A percentile compares a stretch with the other conserved stretches of the same genome.
phyloP scores from a whole-genome alignment of 2,797 vertebrate species.

The Onychomys torridus region DNA sequence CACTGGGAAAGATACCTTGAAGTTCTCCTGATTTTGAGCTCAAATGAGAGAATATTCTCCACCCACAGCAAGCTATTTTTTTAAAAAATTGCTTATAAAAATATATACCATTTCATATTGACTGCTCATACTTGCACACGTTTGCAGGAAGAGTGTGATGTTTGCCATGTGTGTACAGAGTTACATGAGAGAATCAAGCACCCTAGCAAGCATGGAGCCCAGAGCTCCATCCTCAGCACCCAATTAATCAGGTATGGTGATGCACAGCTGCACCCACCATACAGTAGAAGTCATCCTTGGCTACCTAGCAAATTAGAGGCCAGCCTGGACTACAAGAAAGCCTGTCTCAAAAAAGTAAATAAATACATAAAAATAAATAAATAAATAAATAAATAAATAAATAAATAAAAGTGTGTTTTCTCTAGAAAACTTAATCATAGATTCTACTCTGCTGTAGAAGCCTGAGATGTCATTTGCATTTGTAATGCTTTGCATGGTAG shows the following conservation, averaged over 20 bases:
- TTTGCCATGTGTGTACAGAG: too few species aligned
- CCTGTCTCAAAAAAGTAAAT: background rate
- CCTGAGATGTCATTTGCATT: background rate
- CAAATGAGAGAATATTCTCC: background rate
- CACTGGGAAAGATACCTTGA: too few species aligned
- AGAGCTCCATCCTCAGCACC: background rate
- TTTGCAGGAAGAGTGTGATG: background rate
- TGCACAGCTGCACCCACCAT: background rate
- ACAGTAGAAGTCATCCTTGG: background rate
- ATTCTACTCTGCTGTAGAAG: background rate
- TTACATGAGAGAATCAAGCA: background rate
- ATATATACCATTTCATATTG: background rate
- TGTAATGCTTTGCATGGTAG: too few species aligned
- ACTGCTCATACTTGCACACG: background rate
- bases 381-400: background rate
- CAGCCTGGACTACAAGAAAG: background rate
- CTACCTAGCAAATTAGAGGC: background rate
- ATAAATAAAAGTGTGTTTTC: background rate
- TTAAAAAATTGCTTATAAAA: background rate
- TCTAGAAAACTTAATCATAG: background rate
- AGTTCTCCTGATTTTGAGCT: background rate
- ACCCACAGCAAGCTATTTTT: background rate
- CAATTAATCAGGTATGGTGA: background rate
- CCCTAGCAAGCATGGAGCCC: too few species aligned
- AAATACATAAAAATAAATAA: background rate